Evolutionary conservation across 1,140 invertebrate species (phyloP).

Genomic region (Brachionus sp.): DNA sequence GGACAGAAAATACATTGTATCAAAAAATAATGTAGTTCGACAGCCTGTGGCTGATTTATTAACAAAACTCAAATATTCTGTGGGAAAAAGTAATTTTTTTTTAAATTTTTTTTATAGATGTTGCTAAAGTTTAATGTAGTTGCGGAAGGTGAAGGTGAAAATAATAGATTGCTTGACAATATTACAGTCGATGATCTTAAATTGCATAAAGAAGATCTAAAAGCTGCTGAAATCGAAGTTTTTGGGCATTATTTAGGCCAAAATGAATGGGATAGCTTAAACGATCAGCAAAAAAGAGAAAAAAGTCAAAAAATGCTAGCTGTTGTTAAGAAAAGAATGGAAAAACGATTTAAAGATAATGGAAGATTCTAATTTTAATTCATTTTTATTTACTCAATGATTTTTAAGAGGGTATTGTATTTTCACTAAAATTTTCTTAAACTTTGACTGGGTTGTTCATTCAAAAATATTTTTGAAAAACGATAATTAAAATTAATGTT

Average conservation of each 20-base stretch:
- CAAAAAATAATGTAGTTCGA: neutral
- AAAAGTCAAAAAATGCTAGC: conserved; percentile 45
- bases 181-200: conserved; percentile 18
- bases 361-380: neutral
- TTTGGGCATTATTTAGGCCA: conserved; percentile 7
- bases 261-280: conserved; percentile 38
- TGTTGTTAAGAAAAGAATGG: conserved; percentile 26
- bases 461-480: neutral
- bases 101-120: no score
- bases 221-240: conserved; percentile 37
- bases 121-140: neutral
- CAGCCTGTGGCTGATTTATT: conserved; percentile 26
- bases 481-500: no score
- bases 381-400: neutral
- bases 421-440: no score
- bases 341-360: conserved; percentile 37
- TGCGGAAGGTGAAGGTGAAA: conserved; percentile 12
- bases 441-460: neutral
- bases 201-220: conserved; percentile 38
- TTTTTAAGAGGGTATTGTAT: neutral
- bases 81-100: neutral
- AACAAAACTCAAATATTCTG: neutral
- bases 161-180: neutral
- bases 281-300: neutral
- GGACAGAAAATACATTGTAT: neutral